Evolutionary conservation across 2,888 invertebrate species (phyloP).

Genomic region (Epirrhoe alternata): DNA sequence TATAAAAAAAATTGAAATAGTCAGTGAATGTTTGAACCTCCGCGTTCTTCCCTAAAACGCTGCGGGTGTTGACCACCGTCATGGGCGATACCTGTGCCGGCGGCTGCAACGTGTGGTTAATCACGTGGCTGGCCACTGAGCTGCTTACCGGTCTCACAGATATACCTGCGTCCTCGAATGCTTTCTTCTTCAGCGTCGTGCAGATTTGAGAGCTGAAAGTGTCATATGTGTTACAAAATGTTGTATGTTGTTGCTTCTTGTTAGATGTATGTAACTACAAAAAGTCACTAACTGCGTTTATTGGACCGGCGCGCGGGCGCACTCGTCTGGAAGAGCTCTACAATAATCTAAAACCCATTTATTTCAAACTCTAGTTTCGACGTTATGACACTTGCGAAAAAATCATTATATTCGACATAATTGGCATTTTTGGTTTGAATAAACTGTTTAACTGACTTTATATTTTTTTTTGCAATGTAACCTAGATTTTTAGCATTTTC

Average conservation of each 20-base stretch:
- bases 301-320: too few relatives aligned
- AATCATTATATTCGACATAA: too few relatives aligned
- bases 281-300: too few relatives aligned
- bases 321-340: too few relatives aligned
- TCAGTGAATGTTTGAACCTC: slow-evolving; percentile 82
- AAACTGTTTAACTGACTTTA: too few relatives aligned
- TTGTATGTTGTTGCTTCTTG: neutral
- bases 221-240: slow-evolving; percentile 8
- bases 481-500: too few relatives aligned
- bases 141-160: slow-evolving; percentile 88
- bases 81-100: slow-evolving; percentile 66
- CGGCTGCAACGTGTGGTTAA: slow-evolving; percentile 34
- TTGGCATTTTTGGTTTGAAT: too few relatives aligned
- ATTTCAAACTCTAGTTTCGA: too few relatives aligned
- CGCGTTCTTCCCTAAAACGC: slow-evolving; percentile 81
- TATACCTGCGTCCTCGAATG: slow-evolving; percentile 94
- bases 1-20: slow-evolving; percentile 52
- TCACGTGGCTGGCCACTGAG: slow-evolving; percentile 72
- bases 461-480: too few relatives aligned
- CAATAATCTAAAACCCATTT: too few relatives aligned
- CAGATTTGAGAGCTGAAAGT: slow-evolving; percentile 92
- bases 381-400: too few relatives aligned
- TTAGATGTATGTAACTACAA: neutral
- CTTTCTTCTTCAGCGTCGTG: slow-evolving; percentile 93
- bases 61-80: slow-evolving; percentile 69